These are phyloP conservation scores for Eulemur coronatus DNA, from an alignment of 2,797 vertebrate species.

Conservation along the genomic window DNA sequence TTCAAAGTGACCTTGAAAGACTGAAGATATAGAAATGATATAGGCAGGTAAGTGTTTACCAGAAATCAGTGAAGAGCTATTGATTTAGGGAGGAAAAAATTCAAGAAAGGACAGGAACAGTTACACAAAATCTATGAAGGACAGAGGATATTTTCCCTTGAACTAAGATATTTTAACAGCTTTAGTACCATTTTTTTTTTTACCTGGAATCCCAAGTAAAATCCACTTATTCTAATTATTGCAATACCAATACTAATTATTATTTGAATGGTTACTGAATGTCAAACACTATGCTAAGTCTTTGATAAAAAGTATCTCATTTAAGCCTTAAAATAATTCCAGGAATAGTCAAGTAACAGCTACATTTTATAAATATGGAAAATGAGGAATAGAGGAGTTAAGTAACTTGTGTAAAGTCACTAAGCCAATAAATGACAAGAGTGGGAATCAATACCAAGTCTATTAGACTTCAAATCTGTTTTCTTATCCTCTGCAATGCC, in stretches of 20 bases:
- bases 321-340: neutral
- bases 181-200: slow-evolving; percentile 10
- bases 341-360: neutral
- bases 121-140: neutral
- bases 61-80: neutral
- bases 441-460: neutral
- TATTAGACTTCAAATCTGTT: neutral
- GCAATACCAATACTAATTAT: neutral
- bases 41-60: neutral
- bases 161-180: neutral
- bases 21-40: neutral
- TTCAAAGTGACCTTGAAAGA: neutral
- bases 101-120: neutral
- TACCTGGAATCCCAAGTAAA: slow-evolving; percentile 3
- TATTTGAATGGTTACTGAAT: neutral
- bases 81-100: neutral
- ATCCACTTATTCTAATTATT: neutral
- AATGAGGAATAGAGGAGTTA: neutral
- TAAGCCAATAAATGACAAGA: neutral
- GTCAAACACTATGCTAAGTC: neutral
- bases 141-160: neutral
- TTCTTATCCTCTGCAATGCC: neutral
- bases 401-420: neutral
- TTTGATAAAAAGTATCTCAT: neutral
- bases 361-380: neutral